Evolutionary conservation across 1,140 invertebrate genomes (phyloP).

Genomic region (Dendrolimus kikuchii): DNA sequence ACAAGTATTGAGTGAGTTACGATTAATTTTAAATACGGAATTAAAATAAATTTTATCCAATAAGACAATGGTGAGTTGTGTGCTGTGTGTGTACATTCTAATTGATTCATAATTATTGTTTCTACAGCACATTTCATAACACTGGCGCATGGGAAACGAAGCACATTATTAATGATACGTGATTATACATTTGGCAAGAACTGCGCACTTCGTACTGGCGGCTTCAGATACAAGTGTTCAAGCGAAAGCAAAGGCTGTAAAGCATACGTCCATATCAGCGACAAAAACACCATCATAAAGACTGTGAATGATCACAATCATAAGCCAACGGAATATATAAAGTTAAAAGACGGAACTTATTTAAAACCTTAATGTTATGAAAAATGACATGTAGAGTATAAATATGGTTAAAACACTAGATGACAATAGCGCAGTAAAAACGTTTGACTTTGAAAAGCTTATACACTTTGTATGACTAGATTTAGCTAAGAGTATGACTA

Average conservation of each 20-base stretch:
- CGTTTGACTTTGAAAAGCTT: too few relatives aligned
- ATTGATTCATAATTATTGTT: background rate
- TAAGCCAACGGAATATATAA: constrained; percentile 5
- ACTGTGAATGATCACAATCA: constrained; percentile 14
- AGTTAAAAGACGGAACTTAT: constrained; percentile 9
- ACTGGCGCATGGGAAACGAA: constrained; percentile 17
- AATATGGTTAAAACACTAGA: too few relatives aligned
- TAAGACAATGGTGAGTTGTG: too few relatives aligned
- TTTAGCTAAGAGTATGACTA: too few relatives aligned
- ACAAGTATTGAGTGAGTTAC: too few relatives aligned
- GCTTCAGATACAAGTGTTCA: constrained; percentile 20
- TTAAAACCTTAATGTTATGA: constrained; percentile 8
- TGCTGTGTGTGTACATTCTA: too few relatives aligned
- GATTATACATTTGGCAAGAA: constrained; percentile 17
- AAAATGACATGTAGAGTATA: too few relatives aligned
- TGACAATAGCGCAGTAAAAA: too few relatives aligned
- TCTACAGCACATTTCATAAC: constrained; percentile 25
- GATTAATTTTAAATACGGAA: too few relatives aligned
- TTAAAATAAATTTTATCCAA: too few relatives aligned
- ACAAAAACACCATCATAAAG: constrained; percentile 8
- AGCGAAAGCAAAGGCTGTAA: constrained; percentile 15
- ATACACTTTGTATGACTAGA: too few relatives aligned
- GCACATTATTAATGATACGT: constrained; percentile 15
- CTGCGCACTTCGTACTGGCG: constrained; percentile 10
- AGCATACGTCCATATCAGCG: constrained; percentile 17